Percentiles rank a stretch among this genome's conserved stretches.
These are phyloP conservation scores for Drosophila pectinifera DNA, from an alignment of 1,140 invertebrate species.

Conservation along the genomic window DNA sequence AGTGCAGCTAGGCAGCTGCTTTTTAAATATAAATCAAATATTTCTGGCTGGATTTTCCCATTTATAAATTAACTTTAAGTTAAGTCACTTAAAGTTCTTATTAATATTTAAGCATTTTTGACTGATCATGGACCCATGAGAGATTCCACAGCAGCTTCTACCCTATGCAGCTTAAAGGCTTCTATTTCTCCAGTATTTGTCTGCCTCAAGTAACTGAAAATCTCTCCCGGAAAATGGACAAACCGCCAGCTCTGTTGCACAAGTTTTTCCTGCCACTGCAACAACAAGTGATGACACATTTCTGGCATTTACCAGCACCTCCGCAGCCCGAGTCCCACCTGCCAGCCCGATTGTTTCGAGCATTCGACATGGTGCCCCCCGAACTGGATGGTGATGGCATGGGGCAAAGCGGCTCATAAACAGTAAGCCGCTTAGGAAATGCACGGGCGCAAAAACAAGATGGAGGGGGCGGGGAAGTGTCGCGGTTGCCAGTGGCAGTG, in stretches of 20 bases:
- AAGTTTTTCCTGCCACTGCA: constrained; percentile 38
- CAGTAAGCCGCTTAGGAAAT: constrained; percentile 78
- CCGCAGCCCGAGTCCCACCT: constrained; percentile 7
- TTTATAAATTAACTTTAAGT: neutral
- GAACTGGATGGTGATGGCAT: constrained; percentile 27
- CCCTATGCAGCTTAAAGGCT: no score
- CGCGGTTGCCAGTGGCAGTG: constrained; percentile 5
- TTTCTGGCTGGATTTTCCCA: no score
- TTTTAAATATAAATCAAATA: neutral
- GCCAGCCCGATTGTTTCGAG: constrained; percentile 54
- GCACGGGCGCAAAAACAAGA: constrained; percentile 52
- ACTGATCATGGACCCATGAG: no score
- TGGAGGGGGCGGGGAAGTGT: constrained; percentile 6
- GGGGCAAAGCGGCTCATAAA: constrained; percentile 75
- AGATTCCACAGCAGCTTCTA: neutral
- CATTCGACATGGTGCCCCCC: constrained; percentile 22
- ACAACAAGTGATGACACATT: constrained; percentile 75
- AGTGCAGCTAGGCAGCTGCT: neutral
- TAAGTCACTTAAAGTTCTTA: neutral
- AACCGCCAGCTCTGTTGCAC: constrained; percentile 8
- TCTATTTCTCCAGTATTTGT: no score
- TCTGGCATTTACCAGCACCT: constrained; percentile 61
- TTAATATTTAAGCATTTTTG: neutral
- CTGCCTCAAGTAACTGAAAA: no score
- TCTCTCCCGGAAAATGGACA: neutral